Base-by-base conservation (phyloP, 2,797 vertebrate species). In the Sphenodon punctatus region DNA sequence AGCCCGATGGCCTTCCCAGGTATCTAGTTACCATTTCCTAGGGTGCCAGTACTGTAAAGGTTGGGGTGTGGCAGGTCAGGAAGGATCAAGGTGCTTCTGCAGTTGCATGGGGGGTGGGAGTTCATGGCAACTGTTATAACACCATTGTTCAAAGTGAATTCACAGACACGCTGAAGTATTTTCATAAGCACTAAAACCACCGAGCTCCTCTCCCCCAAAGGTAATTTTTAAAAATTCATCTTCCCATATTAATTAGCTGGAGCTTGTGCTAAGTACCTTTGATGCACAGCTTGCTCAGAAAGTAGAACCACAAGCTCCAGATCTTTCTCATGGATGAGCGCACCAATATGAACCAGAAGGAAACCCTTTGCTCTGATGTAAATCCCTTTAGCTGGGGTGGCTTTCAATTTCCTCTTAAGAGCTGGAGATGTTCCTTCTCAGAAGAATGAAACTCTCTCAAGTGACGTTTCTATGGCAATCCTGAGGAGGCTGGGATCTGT, bases 401-500 rank as follows among this genome's bases (percentile, higher is more conserved):
- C 66, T 80, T 65, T 80, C 75, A 80, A 85, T 75, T 43, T 66
- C 71, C 66, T 75, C 67, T 65, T 38, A 63, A 64, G 49, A 45
- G n/a, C 19, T 48, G 49, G 59, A 79, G 76, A 70, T 66, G 60
- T 75, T 75, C 48, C 42, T n/a, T 74, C 30, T n/a, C 49, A 58
- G 53, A 75, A 75, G 51, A 79, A 80, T 66, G 60, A 80, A 73
- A 71, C 69, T 75, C 60, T 61, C 53, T 59, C 38, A 59, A 46
- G 68, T 78, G 75, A 67, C 34, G 73, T 80, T 84, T 84, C 82
- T 79, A 79, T 84, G 75, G 70, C 76, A 84, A 84, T 75, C 65
- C 67, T 56, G 41, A 75, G 82, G 72, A 67, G 46, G n/a, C 65
- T 59, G 53, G 48, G 71, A 63, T 53, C 51, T 16, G 58, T 27